Evolutionary conservation across 2,113 vertebrate species (phyloP), one percentile per base, ranked within the genome.

Genomic region (Phasianus colchicus): DNA sequence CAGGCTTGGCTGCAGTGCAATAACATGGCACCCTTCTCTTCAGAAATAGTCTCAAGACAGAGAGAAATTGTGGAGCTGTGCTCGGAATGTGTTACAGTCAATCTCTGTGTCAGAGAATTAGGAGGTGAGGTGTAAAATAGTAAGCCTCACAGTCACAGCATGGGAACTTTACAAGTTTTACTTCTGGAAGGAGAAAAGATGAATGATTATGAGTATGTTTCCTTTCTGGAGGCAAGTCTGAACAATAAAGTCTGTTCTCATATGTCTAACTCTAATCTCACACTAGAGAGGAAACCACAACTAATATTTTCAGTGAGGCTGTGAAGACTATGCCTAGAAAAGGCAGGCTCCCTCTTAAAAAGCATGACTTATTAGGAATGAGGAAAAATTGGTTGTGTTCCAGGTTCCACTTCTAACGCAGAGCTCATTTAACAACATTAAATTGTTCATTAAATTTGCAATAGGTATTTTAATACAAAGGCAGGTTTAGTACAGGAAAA

Each of bases 161-260:
- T 32, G 48, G 24, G 40, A 86, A 65, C 25, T 76, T 86, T 8
- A 60, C 25, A 72, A 29, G 22, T 40, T 88, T 89, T 87, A 65
- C n/a, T 93, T 76, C 67, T 48, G 60, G 52, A 88, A 81, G 52
- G 36, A 79, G 18, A 66, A 74, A 86, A 79, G 67, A 90, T 64
- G 11, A 86, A 93, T 70, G 13, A 13, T 64, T 83, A 71, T 63
- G 75, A 77, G 34, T 6, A 72, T 25, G 19, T 32, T 77, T 74
- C 21, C 63, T 75, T 93, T 92, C 89, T 90, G 73, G 47, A 79
- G 38, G 63, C 77, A 82, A 86, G 73, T 86, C 86, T 89, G 81
- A 86, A 65, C 42, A 92, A 71, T 72, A 84, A 78, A 88, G 34
- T 12, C 15, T 69, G 20, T 69, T 90, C 57, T 82, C 58, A 36